Evolutionary conservation across 2,888 invertebrate genomes (phyloP), one percentile per base, ranked within the genome.

Genomic region (Mamestra brassicae): DNA sequence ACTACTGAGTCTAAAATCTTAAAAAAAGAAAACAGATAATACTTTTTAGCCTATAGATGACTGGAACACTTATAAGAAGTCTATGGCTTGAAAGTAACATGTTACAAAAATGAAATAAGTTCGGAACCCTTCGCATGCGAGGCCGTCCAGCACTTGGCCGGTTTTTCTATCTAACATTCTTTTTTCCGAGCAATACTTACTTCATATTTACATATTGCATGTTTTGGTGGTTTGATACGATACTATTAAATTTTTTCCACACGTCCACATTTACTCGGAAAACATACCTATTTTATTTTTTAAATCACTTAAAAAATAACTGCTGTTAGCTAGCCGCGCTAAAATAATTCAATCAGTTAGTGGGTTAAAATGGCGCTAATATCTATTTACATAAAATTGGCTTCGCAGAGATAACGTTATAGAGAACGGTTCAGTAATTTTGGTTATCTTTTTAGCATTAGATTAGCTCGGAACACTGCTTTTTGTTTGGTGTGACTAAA

Each of bases 281-380:
- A 17, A 54, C 1, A n/a, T 42, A 38, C 5, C 5, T 15, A 26
- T 36, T 13, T n/a, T 47, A 47, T 2, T 3, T 61, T 60, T 60
- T 36, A 60, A 45, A 13, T 34, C 8, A 17, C 63, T 42, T 52
- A 17, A 45, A 10, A 13, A 74, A 68, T 70, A 26, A 8, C 10
- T n/a, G 4, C 5, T 5, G 6, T 50, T 10, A 57, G 4, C 13
- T 26, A 55, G 10, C 11, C 50, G 8, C 11, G 26, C 15, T 42
- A 11, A 58, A 50, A 58, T 70, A 26, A 58, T 58, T 78, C 7
- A 57, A 15, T 11, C 10, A 34, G 13, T 68, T 77, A 50, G 11
- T 15, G 15, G 34, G 0, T 5, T 26, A 42, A 42, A 57, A 58
- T 4, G 15, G 8, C 34, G 17, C 13, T 15, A 13, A 42, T 42